Percentiles rank a stretch among this genome's conserved stretches.
Conservation (phyloP, 2,113 vertebrate species). For the Rafetus swinhoei region DNA sequence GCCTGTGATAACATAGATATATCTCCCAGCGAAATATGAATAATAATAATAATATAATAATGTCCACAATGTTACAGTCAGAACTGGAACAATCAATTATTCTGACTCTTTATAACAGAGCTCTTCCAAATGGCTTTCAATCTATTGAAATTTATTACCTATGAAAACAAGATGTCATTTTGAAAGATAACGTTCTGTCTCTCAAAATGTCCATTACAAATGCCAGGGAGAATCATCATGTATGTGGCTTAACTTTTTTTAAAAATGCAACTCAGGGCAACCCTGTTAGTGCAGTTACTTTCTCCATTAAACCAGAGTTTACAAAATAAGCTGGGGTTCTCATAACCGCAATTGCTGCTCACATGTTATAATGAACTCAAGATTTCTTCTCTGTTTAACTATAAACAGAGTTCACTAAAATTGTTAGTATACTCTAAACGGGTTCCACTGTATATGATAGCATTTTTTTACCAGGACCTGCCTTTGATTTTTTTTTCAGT, state of each 20-base stretch:
- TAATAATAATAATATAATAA: neutral
- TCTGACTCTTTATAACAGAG: neutral
- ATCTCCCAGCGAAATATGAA: neutral
- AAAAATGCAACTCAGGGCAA: neutral
- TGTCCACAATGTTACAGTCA: neutral
- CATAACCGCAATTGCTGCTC: neutral
- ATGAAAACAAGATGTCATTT: neutral
- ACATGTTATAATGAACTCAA: neutral
- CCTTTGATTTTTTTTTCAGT: neutral
- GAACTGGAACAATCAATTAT: neutral
- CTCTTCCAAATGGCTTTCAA: slow-evolving; percentile 24
- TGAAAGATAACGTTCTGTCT: neutral
- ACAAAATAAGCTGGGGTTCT: neutral
- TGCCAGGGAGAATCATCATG: neutral
- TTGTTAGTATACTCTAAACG: neutral
- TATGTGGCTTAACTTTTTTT: neutral
- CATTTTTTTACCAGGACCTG: neutral
- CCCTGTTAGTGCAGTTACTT: neutral
- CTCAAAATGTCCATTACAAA: neutral
- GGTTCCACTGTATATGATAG: neutral
- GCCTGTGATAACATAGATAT: neutral
- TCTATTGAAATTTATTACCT: neutral
- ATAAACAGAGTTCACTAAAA: neutral
- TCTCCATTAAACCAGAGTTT: neutral
- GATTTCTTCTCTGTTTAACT: neutral